phyloP scores from a whole-genome alignment of 2,888 invertebrate species.

The Coenonympha glycerion region DNA sequence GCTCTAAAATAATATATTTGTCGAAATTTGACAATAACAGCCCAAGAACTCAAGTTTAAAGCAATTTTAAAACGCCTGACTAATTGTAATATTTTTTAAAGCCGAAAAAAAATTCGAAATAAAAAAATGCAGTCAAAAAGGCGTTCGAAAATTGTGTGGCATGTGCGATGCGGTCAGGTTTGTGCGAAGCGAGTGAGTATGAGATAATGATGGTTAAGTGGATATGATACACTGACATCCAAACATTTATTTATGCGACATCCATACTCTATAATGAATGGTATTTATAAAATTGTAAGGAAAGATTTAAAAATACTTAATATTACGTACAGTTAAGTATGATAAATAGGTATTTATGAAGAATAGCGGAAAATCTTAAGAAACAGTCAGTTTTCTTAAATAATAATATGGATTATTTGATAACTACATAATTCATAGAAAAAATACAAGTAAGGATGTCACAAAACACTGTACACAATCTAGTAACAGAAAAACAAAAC shows the following conservation, averaged over 20 bases:
- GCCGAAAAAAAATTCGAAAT: slow-evolving; percentile 15
- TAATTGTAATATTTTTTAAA: slow-evolving; percentile 15
- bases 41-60: slow-evolving; percentile 32
- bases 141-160: slow-evolving; percentile 58
- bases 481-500: slow-evolving; percentile 29
- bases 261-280: slow-evolving; percentile 4
- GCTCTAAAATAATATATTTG: neutral
- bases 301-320: no score
- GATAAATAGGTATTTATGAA: no score
- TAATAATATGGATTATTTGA: no score
- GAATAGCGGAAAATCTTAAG: no score
- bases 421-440: no score
- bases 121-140: slow-evolving; percentile 23
- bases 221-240: slow-evolving; percentile 14
- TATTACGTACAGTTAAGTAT: no score
- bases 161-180: slow-evolving; percentile 53
- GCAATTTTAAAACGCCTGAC: slow-evolving; percentile 30
- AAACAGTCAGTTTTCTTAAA: no score
- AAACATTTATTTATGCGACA: slow-evolving; percentile 10
- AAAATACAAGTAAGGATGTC: slow-evolving; percentile 5
- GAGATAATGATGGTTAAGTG: slow-evolving; percentile 41
- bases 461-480: slow-evolving; percentile 3
- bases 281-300: no score
- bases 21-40: slow-evolving; percentile 4
- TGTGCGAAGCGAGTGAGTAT: slow-evolving; percentile 55